Conservation (phyloP, 2,888 invertebrate species). For the Schizaphis graminum region DNA sequence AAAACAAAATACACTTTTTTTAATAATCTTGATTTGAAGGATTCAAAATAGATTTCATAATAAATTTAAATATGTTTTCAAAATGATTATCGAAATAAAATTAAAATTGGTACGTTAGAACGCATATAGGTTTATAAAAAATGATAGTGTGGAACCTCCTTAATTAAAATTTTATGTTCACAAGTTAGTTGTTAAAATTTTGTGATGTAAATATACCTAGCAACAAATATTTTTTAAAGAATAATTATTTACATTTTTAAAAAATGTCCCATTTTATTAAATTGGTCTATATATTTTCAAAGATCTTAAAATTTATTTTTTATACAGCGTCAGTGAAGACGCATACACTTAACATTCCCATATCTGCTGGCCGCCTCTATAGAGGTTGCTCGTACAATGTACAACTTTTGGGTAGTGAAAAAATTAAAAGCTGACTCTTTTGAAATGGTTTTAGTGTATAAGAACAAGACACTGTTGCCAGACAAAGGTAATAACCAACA, state of each 20-base stretch:
- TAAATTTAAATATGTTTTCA: no score
- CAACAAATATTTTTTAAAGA: neutral
- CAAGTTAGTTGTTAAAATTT: neutral
- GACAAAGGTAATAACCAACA: conserved; percentile 74
- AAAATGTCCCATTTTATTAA: neutral
- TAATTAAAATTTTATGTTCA: neutral
- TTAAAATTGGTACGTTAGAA: no score
- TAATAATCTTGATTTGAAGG: no score
- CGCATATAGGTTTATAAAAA: no score
- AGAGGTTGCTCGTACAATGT: neutral
- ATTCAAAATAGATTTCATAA: no score
- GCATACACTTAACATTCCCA: neutral
- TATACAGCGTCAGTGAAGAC: neutral
- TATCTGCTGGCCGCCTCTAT: neutral
- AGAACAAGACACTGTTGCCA: conserved; percentile 68
- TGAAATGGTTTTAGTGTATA: conserved; percentile 48
- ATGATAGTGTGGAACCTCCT: no score
- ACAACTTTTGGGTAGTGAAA: neutral
- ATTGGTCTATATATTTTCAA: neutral
- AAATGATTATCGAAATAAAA: no score
- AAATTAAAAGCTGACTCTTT: neutral
- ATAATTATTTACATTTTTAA: neutral
- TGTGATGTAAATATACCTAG: neutral
- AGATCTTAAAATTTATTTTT: neutral
- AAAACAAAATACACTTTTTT: no score